Conservation (phyloP, 1,140 invertebrate species). For the Calliphora vicina region DNA sequence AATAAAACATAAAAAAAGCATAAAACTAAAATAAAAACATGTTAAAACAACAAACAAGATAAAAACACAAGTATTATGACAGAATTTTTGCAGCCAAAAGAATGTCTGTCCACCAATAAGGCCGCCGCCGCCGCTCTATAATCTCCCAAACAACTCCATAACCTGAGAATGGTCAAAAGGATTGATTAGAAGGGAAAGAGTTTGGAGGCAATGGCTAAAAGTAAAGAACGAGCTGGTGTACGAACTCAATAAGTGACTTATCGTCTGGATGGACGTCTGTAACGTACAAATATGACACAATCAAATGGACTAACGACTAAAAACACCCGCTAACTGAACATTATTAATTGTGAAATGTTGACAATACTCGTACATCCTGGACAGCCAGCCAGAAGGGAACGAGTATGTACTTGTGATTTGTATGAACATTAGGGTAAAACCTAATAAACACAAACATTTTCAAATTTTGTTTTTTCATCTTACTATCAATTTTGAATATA, state of each 20-base stretch:
- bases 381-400: neutral
- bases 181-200: neutral
- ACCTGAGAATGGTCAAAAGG: neutral
- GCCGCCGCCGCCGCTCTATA: neutral
- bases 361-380: slow-evolving; percentile 15
- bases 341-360: slow-evolving; percentile 35
- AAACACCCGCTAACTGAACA: slow-evolving; percentile 34
- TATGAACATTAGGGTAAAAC: neutral
- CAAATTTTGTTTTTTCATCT: no score
- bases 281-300: slow-evolving; percentile 31
- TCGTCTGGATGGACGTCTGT: slow-evolving; percentile 18
- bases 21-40: neutral
- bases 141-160: neutral
- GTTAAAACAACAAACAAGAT: slow-evolving; percentile 10
- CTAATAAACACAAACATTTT: no score
- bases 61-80: slow-evolving; percentile 30
- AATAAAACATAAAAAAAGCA: neutral
- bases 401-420: neutral
- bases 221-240: neutral
- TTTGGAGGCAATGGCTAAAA: neutral
- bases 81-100: neutral
- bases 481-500: no score
- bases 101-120: neutral
- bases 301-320: slow-evolving; percentile 27
- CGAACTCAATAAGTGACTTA: slow-evolving; percentile 26